Base-by-base conservation (phyloP, 2,888 invertebrate genomes). In the Oligia strigilis region DNA sequence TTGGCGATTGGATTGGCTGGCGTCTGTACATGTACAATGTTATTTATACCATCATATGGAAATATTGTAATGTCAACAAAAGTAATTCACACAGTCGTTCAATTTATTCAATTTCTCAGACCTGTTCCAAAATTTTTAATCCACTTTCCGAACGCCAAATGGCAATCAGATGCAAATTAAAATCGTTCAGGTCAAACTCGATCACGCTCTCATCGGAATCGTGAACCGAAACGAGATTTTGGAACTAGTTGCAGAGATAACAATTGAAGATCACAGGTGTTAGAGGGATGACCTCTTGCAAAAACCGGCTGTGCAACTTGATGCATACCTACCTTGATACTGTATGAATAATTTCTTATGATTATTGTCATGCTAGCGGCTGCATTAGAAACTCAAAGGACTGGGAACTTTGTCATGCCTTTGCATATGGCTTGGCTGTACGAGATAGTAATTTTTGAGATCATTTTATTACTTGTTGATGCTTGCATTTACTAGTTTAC, bases 151-250 rank as follows among this genome's bases (percentile, higher is more conserved):
- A 80, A 79, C 75, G 40, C 80, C 72, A 79, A 92, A 94, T 93
- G 88, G 88, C 90, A 90, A 91, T 91, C 88, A 85, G 86, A 93
- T 94, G 94, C 92, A 94, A 95, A 95, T 94, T 85, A 87, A 88
- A 92, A 92, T 87, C 88, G 89, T 92, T 91, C 90, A 88, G 91
- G 93, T 93, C 91, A 92, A 94, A 95, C 95, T 88, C 91, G 95
- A 94, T 93, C 87, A 83, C 90, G 91, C 92, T 97, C 96, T 93
- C 96, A 97, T 96, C 94, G 94, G 95, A 95, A 95, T 93, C 80
- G 85, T 88, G 89, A 88, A 88, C 72, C 79, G 83, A 93, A 95
- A 95, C 94, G 83, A 92, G 95, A 94, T 94, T 93, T 91, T 80
- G 82, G 80, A 94, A 94, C 94, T 90, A 88, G 94, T 94, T 93